Conservation (phyloP, 2,797 vertebrate genomes). For the Tolypeutes matacus region DNA sequence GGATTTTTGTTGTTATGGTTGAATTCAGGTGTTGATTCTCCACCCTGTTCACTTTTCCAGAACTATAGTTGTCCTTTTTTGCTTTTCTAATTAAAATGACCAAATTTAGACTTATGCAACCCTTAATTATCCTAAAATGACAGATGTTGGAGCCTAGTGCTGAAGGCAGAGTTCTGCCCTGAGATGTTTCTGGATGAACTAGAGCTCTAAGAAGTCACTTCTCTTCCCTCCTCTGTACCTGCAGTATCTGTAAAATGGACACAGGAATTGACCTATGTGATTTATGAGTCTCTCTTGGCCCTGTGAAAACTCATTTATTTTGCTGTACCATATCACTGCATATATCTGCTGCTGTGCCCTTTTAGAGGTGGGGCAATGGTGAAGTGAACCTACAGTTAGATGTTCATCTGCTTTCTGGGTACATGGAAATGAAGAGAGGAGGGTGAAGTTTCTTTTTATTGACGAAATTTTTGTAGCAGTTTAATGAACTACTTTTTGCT, state of each 20-base stretch:
- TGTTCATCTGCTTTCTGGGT: conserved; percentile 49
- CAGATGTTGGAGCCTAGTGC: neutral
- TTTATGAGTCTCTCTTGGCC: neutral
- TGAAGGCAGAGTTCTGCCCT: neutral
- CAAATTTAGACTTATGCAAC: neutral
- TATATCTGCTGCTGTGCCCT: neutral
- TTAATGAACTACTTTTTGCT: neutral
- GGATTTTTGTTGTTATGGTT: neutral
- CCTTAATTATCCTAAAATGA: neutral
- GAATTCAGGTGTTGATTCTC: neutral
- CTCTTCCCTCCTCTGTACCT: neutral
- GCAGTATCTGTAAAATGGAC: neutral
- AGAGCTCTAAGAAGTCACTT: neutral
- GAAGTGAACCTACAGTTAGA: neutral
- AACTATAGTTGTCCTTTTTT: neutral
- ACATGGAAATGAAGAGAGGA: neutral
- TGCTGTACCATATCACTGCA: neutral
- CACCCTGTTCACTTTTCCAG: neutral
- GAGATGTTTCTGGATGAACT: neutral
- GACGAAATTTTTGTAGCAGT: neutral
- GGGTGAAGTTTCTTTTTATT: neutral
- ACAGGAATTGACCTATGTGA: neutral
- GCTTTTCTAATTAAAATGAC: neutral
- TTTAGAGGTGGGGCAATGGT: neutral
- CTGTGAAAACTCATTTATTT: neutral